Percentiles rank a stretch among this genome's conserved stretches.
phyloP scores from a whole-genome alignment of 2,888 invertebrate genomes.

The Drosophila stalkeri region DNA sequence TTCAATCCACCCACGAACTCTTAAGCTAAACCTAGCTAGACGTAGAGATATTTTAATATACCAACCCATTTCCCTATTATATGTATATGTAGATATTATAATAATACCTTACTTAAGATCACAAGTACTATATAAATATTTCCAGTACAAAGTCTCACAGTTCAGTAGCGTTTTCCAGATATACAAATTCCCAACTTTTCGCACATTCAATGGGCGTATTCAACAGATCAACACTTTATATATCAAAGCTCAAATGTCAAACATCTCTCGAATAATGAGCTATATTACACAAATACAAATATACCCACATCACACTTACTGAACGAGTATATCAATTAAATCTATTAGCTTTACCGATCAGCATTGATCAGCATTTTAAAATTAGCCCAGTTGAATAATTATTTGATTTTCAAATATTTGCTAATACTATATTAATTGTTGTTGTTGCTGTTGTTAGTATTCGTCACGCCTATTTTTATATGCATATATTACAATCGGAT shows the following conservation, averaged over 20 bases:
- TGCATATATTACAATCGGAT: slow-evolving; percentile 28
- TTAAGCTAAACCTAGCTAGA: too few species aligned
- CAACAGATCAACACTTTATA: background rate
- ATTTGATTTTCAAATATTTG: slow-evolving; percentile 41
- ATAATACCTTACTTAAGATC: background rate
- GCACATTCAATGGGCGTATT: background rate
- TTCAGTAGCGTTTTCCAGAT: background rate
- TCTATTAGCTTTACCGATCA: slow-evolving; percentile 8
- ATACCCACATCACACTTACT: background rate
- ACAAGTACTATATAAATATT: background rate
- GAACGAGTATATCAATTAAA: background rate
- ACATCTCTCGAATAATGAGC: background rate
- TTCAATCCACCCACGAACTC: background rate
- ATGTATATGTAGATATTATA: too few species aligned
- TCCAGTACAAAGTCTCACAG: background rate
- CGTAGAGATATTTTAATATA: too few species aligned
- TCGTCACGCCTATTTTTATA: slow-evolving; percentile 55
- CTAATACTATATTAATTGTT: slow-evolving; percentile 26
- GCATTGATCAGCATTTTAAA: slow-evolving; percentile 66
- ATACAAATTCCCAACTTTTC: background rate
- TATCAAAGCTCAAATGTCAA: background rate
- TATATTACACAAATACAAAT: background rate
- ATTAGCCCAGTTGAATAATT: slow-evolving; percentile 72
- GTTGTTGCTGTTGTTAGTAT: slow-evolving; percentile 23
- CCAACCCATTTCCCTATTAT: too few species aligned